A percentile compares a stretch with the other conserved stretches of the same genome.
Evolutionary conservation across 2,888 invertebrate species (phyloP).

Genomic region (Ceriagrion tenellum): DNA sequence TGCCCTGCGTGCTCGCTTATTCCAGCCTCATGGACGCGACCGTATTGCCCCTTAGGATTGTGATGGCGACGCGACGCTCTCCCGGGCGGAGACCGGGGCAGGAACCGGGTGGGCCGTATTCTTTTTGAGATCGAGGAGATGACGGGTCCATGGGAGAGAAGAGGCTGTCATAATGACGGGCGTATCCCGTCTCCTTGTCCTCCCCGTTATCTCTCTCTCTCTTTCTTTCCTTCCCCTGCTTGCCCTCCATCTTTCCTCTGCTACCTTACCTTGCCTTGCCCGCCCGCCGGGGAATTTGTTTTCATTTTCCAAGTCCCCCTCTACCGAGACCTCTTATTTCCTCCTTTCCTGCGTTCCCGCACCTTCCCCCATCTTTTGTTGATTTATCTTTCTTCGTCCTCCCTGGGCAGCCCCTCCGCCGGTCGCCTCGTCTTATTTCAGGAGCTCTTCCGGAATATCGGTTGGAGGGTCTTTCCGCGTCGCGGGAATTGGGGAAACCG

Average conservation of each 20-base stretch:
- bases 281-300: neutral
- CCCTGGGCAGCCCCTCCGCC: neutral
- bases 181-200: neutral
- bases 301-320: neutral
- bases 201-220: neutral
- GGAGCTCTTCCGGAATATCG: neutral
- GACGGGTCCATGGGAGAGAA: neutral
- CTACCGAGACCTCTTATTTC: neutral
- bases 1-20: no score
- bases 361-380: slow-evolving; percentile 8
- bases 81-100: neutral
- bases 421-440: neutral
- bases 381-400: neutral
- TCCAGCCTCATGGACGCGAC: no score
- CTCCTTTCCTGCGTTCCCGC: neutral
- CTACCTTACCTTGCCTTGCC: neutral
- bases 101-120: neutral
- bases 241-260: no score
- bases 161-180: neutral
- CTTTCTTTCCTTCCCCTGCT: neutral
- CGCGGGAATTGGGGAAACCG: neutral
- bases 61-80: no score
- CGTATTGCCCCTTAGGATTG: no score
- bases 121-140: neutral
- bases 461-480: neutral